Conservation (phyloP, 2,888 invertebrate species). For the Ypsolopha sequella region DNA sequence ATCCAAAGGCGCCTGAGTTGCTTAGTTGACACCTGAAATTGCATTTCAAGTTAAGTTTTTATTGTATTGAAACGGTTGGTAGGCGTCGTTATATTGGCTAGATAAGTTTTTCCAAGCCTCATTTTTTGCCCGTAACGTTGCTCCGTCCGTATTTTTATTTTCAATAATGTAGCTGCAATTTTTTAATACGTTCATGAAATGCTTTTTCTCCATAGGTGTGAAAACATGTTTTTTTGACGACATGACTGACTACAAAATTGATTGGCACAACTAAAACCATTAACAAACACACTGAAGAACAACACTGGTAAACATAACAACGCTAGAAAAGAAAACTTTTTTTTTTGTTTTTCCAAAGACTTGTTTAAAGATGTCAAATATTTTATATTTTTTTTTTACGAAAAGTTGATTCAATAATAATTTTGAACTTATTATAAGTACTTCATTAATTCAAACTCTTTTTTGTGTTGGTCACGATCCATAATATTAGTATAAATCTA, state of each 20-base stretch:
- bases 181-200: not conserved
- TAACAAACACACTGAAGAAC: not conserved
- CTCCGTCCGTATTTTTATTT: not conserved
- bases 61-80: too few relatives aligned
- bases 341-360: too few relatives aligned
- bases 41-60: not conserved
- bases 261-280: not conserved
- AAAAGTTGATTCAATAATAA: too few relatives aligned
- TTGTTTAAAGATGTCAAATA: too few relatives aligned
- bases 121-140: not conserved
- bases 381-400: too few relatives aligned
- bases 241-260: not conserved
- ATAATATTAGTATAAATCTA: too few relatives aligned
- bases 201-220: not conserved
- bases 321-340: too few relatives aligned
- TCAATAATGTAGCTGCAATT: not conserved
- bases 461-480: too few relatives aligned
- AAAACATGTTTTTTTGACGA: not conserved
- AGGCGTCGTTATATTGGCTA: not conserved
- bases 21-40: constrained; percentile 1
- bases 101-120: not conserved
- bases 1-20: constrained; percentile 3
- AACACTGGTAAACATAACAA: not conserved
- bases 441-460: too few relatives aligned
- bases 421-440: too few relatives aligned